phyloP scores from a whole-genome alignment of 2,113 vertebrate species.

The Lycocorax pyrrhopterus region DNA sequence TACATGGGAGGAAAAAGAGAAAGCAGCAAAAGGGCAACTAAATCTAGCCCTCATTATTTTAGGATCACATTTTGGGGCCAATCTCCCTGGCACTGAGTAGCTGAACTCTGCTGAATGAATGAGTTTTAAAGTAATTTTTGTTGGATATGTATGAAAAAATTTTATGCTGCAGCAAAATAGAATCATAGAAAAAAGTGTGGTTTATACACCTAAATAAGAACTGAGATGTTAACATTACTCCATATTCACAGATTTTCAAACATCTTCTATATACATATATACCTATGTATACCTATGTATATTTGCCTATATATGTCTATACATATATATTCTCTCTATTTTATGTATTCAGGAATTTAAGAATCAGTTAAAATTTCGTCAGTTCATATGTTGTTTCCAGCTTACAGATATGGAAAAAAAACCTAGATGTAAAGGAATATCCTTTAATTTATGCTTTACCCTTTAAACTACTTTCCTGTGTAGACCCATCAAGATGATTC shows the following conservation, averaged over 20 bases:
- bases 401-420: neutral
- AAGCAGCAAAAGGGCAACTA: neutral
- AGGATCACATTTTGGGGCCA: neutral
- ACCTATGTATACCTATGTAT: neutral
- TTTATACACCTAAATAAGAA: neutral
- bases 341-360: neutral
- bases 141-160: neutral
- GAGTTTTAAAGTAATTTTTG: neutral
- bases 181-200: neutral
- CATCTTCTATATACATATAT: too few species aligned
- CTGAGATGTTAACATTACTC: neutral
- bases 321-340: neutral
- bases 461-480: neutral
- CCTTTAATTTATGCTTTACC: neutral
- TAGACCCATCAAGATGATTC: neutral
- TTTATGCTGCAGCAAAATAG: neutral
- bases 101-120: slow-evolving; percentile 1
- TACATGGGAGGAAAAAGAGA: neutral
- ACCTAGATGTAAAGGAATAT: neutral
- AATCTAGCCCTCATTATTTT: slow-evolving; percentile 10
- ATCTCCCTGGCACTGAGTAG: neutral
- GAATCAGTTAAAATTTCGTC: neutral
- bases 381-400: neutral
- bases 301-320: neutral
- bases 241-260: neutral